Conservation (phyloP, 2,888 invertebrate genomes). For the Tuberolachnus salignus region DNA sequence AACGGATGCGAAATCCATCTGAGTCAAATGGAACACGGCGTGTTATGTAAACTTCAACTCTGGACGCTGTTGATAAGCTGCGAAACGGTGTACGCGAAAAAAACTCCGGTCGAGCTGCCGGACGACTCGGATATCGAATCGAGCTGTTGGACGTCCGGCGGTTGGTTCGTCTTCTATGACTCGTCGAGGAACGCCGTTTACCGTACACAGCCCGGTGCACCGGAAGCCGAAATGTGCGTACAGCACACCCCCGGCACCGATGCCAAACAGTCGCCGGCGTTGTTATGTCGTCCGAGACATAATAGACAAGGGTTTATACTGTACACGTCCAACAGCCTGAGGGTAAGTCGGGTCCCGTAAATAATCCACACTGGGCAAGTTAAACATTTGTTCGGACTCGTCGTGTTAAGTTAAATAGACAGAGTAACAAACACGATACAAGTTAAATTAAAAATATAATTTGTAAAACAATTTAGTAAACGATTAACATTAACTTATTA, state of each 20-base stretch:
- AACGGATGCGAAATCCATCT: conserved; percentile 9
- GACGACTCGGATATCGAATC: background rate
- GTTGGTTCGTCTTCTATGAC: conserved; percentile 43
- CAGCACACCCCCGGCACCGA: background rate
- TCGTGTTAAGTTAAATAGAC: too few relatives aligned
- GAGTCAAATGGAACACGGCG: conserved; percentile 21
- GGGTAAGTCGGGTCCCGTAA: background rate
- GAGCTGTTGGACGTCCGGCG: conserved; percentile 21
- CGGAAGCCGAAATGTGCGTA: background rate
- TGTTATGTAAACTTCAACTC: conserved; percentile 20
- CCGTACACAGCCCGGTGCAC: conserved; percentile 8
- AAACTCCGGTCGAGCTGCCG: background rate
- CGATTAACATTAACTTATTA: too few relatives aligned
- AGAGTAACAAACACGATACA: too few relatives aligned
- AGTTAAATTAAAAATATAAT: too few relatives aligned
- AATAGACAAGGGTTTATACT: conserved; percentile 20
- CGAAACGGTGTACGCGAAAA: conserved; percentile 23
- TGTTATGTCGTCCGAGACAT: background rate
- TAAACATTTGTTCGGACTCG: too few relatives aligned
- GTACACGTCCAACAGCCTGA: background rate
- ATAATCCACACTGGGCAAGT: too few relatives aligned
- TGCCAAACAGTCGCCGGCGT: background rate
- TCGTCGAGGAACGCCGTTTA: conserved; percentile 7
- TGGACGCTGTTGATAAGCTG: conserved; percentile 33
- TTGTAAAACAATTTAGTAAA: too few relatives aligned